A percentile compares a stretch with the other conserved stretches of the same genome.
Conservation (phyloP, 1,140 invertebrate genomes). For the Eubasilissa regina region DNA sequence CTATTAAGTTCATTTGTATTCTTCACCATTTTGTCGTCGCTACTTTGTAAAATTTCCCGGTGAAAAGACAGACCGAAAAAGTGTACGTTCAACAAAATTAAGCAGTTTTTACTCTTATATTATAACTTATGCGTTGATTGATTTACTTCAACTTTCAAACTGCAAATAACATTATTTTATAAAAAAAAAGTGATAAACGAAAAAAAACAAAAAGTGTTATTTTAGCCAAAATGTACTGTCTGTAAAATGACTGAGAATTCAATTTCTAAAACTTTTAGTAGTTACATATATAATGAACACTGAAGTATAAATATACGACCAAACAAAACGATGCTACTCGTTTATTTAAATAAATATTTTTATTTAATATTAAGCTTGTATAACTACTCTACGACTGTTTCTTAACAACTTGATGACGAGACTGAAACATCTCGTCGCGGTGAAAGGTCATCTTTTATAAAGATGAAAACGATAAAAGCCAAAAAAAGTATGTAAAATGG, state of each 20-base stretch:
- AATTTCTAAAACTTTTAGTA: not conserved
- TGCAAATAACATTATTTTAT: slow-evolving; percentile 36
- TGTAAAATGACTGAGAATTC: slow-evolving; percentile 5
- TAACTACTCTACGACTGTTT: slow-evolving; percentile 33
- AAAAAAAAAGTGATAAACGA: slow-evolving; percentile 43
- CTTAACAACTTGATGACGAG: slow-evolving; percentile 17
- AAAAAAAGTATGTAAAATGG: slow-evolving; percentile 37
- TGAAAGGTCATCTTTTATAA: slow-evolving; percentile 44
- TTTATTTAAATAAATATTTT: slow-evolving; percentile 49
- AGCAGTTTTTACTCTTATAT: not conserved
- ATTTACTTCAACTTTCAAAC: not conserved
- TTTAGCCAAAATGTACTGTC: slow-evolving; percentile 30
- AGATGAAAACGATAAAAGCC: slow-evolving; percentile 44
- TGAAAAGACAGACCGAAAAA: slow-evolving; percentile 2
- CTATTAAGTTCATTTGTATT: slow-evolving; percentile 56
- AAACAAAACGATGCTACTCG: slow-evolving; percentile 38
- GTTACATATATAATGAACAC: slow-evolving; percentile 17
- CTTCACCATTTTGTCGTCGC: slow-evolving; percentile 14
- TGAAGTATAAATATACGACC: slow-evolving; percentile 46
- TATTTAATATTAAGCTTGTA: slow-evolving; percentile 48
- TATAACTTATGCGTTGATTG: not conserved
- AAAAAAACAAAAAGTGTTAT: slow-evolving; percentile 34
- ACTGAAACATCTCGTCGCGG: slow-evolving; percentile 14
- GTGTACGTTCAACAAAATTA: not conserved
- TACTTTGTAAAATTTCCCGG: slow-evolving; percentile 3